These are phyloP conservation scores for Pachycephala philippinensis DNA, from an alignment of 2,113 vertebrate genomes.

Conservation along the genomic window DNA sequence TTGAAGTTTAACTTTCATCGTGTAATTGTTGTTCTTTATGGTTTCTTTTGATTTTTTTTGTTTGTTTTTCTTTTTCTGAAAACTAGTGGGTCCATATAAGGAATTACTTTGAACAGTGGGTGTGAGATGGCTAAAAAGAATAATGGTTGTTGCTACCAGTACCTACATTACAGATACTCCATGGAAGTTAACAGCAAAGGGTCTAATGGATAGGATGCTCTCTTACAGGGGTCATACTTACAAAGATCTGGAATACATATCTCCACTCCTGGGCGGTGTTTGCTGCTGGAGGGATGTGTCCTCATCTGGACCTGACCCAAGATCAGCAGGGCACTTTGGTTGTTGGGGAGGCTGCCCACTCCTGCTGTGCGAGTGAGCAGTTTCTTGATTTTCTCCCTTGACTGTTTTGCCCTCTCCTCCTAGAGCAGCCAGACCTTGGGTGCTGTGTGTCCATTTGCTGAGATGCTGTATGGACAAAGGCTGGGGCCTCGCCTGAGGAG, in stretches of 20 bases:
- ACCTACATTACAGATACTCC: not conserved
- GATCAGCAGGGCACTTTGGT: not conserved
- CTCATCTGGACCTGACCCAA: not conserved
- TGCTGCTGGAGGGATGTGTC: not conserved
- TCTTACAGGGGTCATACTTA: not conserved
- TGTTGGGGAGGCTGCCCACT: not conserved
- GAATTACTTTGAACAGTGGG: not conserved
- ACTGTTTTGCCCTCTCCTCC: not conserved
- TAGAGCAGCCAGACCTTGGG: not conserved
- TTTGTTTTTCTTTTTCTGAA: not conserved
- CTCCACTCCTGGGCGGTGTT: not conserved
- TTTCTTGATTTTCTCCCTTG: not conserved
- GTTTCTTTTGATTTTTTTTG: not conserved
- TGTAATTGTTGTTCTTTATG: not conserved
- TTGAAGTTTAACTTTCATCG: not conserved
- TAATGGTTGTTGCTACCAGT: not conserved
- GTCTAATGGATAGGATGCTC: not conserved
- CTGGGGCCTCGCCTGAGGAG: not conserved
- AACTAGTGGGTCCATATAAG: not conserved
- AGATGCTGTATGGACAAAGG: not conserved
- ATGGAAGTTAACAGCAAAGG: not conserved
- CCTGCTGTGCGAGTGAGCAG: rapidly evolving
- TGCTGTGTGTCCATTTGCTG: not conserved
- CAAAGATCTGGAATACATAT: not conserved
- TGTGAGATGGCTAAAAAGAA: not conserved